Base-by-base conservation (phyloP, 2,113 vertebrate genomes). In the Dissostichus mawsoni region DNA sequence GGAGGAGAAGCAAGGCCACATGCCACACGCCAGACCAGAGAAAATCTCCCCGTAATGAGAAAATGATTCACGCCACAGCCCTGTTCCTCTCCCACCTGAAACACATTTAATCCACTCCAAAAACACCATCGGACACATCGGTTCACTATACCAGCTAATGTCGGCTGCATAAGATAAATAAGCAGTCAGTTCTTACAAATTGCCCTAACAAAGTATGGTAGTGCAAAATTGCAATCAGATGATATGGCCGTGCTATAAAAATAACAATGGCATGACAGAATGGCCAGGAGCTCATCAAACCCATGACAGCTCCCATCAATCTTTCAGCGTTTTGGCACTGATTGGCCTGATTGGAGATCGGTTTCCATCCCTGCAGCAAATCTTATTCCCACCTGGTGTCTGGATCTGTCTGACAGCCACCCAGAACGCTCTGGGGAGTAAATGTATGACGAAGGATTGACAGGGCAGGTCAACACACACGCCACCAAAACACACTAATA, bases 151-250 rank as follows among this genome's bases (percentile, higher is more conserved):
- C 68, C 80, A 81, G 80, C 87, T 85, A 82, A 89, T 82, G 71
- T 61, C 70, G 87, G 77, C 86, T 8, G 58, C 16, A 65, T 73
- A 92, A 90, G 80, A 93, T 80, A 93, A 94, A 94, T 93, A 93
- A 92, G 85, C 90, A 62, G 78, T 80, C 81, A 52, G 57, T 23
- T 76, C 72, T 56, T 83, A 89, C 89, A 94, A 92, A 93, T 94
- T 94, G 86, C 87, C 75, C 81, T 63, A 69, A 88, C 87, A 89
- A 90, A 91, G 83, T 77, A 72, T 58, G 80, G 80, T 82, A 59
- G 85, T 62, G 76, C 87, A 80, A 93, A 94, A 95, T 92, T 94
- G 91, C 90, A 92, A 84, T 94, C 92, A 93, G 92, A 92, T 90
- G 93, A 94, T 74, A 80, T 11, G 50, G 55, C 75, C 3, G 4